A percentile compares a stretch with the other conserved stretches of the same genome.
These are phyloP conservation scores for Caenorhabditis tropicalis DNA, from an alignment of 1,140 invertebrate genomes.

Conservation along the genomic window DNA sequence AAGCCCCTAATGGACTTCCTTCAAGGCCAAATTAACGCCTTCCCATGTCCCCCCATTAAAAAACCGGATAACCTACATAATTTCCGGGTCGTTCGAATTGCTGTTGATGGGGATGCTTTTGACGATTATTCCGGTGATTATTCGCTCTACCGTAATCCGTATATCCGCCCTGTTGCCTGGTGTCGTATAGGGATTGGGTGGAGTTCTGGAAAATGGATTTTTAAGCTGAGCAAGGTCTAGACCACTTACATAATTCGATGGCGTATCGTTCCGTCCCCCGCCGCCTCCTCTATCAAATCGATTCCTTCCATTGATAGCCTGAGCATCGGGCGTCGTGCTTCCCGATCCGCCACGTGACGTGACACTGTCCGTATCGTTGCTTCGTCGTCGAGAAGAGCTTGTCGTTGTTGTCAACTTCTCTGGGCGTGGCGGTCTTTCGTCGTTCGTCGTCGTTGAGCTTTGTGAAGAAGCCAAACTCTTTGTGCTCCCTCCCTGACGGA, in stretches of 20 bases:
- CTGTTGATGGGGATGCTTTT: not conserved
- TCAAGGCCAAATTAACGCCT: not conserved
- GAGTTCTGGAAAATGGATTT: constrained; percentile 42
- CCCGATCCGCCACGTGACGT: not conserved
- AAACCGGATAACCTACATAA: not conserved
- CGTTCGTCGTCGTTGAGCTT: not conserved
- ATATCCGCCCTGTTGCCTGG: constrained; percentile 47
- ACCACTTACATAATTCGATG: constrained; percentile 26
- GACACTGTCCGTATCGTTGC: constrained; percentile 18
- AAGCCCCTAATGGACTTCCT: too few relatives aligned
- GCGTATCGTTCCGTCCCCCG: not conserved
- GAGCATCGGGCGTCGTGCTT: constrained; percentile 2
- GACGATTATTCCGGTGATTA: constrained; percentile 4
- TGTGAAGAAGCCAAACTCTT: not conserved
- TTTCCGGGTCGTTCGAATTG: not conserved
- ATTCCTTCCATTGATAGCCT: constrained; percentile 2
- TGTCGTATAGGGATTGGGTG: constrained; percentile 47
- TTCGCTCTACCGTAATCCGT: not conserved
- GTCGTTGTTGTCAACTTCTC: constrained; percentile 11
- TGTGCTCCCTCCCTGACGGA: not conserved
- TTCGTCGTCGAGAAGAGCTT: not conserved
- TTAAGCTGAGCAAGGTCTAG: not conserved
- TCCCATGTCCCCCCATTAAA: not conserved
- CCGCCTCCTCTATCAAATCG: not conserved
- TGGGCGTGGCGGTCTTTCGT: not conserved